Base-by-base conservation (phyloP, 1,140 invertebrate genomes). In the Heliconius himera region DNA sequence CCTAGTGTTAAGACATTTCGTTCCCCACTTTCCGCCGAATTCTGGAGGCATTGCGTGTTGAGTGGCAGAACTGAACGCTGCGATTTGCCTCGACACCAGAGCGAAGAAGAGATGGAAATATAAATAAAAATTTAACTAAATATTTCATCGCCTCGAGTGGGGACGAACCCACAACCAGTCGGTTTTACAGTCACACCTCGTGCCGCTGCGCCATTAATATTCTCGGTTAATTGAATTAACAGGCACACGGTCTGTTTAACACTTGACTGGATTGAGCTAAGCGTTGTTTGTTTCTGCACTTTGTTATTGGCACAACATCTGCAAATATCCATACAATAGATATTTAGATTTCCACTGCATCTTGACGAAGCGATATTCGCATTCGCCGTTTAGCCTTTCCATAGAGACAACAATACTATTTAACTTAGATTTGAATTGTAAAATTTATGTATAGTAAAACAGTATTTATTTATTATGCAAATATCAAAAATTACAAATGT, bases 251-350 rank as follows among this genome's bases (percentile, higher is more conserved):
- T 54, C 38, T 76, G 70, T 80, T 76, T 60, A 73, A 54, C 54
- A 33, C 74, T 76, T 73, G 33, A 46, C 73, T 73, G 22, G 36
- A 76, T 70, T 80, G 75, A 49, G 72, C 72, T 74, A 56, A 80
- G 74, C 51, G 75, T 33, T 56, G 51, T 77, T 81, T 77, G 80
- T 71, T 75, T 51, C 26, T 38, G 72, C 41, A 54, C 22, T 81
- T 73, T 8, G 71, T 29, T 74, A 75, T 75, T 77, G 80, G 76
- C 72, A 74, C 66, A 70, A 71, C 49, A 54, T 78, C 80, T 66
- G 60, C 26, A 16, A 66, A 66, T 66, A 66, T 66, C 5, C 22
- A 29, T 29, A 26, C 11, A 56, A 56, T 66, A 13, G 60, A 26
- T 29, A 66, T 66, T 66, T 66, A 26, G 60, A 66, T 66, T 66